These are phyloP conservation scores for Cistogaster globosa DNA, from an alignment of 2,888 invertebrate species.

Conservation along the genomic window DNA sequence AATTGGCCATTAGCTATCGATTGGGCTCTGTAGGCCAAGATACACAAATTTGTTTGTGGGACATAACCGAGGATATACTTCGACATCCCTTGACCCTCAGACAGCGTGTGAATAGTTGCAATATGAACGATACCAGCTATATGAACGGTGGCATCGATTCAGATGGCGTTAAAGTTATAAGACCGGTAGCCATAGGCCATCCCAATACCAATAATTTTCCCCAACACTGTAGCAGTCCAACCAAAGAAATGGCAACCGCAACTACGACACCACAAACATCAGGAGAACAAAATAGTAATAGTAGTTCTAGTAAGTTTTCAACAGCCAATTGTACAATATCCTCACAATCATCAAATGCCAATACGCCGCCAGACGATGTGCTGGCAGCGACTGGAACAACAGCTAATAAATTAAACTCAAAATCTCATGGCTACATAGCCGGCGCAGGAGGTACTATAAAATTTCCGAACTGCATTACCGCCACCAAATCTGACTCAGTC, in stretches of 20 bases:
- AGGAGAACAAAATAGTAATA: conserved; percentile 79
- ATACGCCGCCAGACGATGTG: conserved; percentile 79
- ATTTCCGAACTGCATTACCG: conserved; percentile 81
- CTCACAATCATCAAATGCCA: conserved; percentile 81
- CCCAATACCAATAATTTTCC: conserved; percentile 68
- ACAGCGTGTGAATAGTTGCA: conserved; percentile 80
- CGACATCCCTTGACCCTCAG: conserved; percentile 86
- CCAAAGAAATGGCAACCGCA: conserved; percentile 74
- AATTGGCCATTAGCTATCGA: conserved; percentile 88
- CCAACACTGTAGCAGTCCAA: conserved; percentile 77
- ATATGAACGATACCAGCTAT: conserved; percentile 78
- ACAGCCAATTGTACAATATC: conserved; percentile 83
- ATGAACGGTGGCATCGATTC: conserved; percentile 80
- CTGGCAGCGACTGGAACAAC: conserved; percentile 68
- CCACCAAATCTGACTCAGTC: conserved; percentile 80
- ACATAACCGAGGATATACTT: conserved; percentile 97
- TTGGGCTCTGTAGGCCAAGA: conserved; percentile 98
- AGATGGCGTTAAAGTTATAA: conserved; percentile 81
- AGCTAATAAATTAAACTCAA: conserved; percentile 72
- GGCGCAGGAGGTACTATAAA: conserved; percentile 76
- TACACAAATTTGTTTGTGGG: conserved; percentile 99
- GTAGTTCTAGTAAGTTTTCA: conserved; percentile 82
- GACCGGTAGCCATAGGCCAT: conserved; percentile 80
- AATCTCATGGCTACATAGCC: conserved; percentile 76
- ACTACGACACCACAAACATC: conserved; percentile 68